phyloP scores from a whole-genome alignment of 2,113 vertebrate species.

The Xyrauchen texanus region DNA sequence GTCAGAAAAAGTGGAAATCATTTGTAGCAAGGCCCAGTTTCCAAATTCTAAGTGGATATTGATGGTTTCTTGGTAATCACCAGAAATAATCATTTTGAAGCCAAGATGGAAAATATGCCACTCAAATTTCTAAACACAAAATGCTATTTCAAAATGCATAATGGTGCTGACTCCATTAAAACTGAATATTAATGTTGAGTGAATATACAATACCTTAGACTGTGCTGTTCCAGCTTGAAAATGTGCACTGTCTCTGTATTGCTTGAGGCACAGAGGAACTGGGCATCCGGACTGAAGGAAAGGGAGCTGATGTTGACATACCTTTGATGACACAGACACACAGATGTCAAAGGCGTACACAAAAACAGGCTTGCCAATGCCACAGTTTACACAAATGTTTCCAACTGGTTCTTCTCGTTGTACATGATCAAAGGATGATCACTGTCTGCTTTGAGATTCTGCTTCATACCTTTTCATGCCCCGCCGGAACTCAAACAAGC shows the following conservation, averaged over 20 bases:
- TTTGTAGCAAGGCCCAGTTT: too few relatives aligned
- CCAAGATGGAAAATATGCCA: too few relatives aligned
- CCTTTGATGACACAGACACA: conserved; percentile 69
- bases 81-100: too few relatives aligned
- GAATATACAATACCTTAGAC: conserved; percentile 72
- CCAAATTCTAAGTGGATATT: too few relatives aligned
- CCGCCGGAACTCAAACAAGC: conserved; percentile 94
- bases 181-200: background rate
- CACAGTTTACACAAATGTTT: background rate
- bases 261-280: conserved; percentile 95
- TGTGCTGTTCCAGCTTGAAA: conserved; percentile 88
- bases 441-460: background rate
- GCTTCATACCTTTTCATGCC: conserved; percentile 88
- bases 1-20: too few relatives aligned
- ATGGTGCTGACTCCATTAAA: too few relatives aligned
- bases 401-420: background rate
- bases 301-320: conserved; percentile 93
- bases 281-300: conserved; percentile 90
- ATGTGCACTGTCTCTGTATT: conserved; percentile 96
- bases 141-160: too few relatives aligned
- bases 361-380: conserved; percentile 34
- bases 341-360: conserved; percentile 29
- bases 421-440: background rate
- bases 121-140: too few relatives aligned
- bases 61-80: too few relatives aligned